A percentile compares a stretch with the other conserved stretches of the same genome.
phyloP scores from a whole-genome alignment of 2,888 invertebrate species.

The Oscheius sp. region DNA sequence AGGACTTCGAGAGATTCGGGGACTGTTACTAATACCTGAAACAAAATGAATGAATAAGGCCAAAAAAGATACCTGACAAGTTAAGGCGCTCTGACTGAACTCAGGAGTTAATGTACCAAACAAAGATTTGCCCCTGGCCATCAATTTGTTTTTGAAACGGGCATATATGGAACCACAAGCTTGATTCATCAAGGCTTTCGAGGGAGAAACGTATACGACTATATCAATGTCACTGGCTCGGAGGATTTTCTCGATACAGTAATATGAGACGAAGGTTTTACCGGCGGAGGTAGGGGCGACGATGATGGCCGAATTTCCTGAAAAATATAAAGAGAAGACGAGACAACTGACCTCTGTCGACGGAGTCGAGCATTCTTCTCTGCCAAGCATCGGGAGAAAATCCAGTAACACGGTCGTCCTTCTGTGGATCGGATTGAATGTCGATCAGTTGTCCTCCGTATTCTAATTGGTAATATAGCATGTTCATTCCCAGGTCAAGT shows the following conservation, averaged over 20 bases:
- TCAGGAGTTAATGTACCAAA: conserved; percentile 68
- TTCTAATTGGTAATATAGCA: conserved; percentile 60
- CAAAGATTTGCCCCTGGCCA: conserved; percentile 69
- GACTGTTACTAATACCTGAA: conserved; percentile 64
- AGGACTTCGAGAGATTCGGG: conserved; percentile 66
- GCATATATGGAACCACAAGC: conserved; percentile 70
- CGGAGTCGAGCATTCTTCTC: conserved; percentile 69
- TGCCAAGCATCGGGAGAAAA: conserved; percentile 72
- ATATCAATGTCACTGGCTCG: conserved; percentile 69
- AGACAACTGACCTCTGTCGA: conserved; percentile 63
- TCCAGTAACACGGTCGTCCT: conserved; percentile 68
- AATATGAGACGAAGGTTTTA: conserved; percentile 72
- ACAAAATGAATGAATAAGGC: not conserved
- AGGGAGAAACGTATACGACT: conserved; percentile 71
- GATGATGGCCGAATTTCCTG: conserved; percentile 71
- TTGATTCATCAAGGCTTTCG: conserved; percentile 70
- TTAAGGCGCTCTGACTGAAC: conserved; percentile 60
- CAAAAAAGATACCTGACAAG: conserved; percentile 53
- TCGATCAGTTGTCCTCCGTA: conserved; percentile 67
- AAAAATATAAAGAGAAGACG: not conserved
- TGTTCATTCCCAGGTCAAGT: conserved; percentile 62
- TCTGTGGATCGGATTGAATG: conserved; percentile 65
- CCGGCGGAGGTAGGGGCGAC: conserved; percentile 72
- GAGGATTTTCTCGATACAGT: conserved; percentile 71
- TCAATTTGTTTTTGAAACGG: conserved; percentile 68